Evolutionary conservation across 2,113 vertebrate species (phyloP).

Genomic region (Taxidea taxus): DNA sequence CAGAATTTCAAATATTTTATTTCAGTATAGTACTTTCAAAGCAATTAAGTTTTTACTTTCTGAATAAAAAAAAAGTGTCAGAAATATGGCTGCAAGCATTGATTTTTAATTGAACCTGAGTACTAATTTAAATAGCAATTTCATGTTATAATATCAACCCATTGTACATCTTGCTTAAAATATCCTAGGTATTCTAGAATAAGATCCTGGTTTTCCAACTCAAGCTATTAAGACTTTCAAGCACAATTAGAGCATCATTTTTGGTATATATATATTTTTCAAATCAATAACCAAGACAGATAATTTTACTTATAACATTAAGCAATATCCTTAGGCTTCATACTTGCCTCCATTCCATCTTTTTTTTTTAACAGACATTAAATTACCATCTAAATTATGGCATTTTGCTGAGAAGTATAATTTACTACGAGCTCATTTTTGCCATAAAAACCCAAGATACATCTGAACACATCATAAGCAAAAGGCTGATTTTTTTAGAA

Average conservation of each 20-base stretch:
- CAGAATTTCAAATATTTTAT: not conserved
- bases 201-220: not conserved
- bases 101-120: not conserved
- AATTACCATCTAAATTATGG: not conserved
- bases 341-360: not conserved
- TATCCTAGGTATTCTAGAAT: not conserved
- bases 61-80: not conserved
- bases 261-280: not conserved
- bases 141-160: not conserved
- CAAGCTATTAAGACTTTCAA: not conserved
- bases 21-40: not conserved
- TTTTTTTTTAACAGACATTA: not conserved
- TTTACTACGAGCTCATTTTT: not conserved
- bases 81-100: not conserved
- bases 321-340: not conserved
- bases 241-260: not conserved
- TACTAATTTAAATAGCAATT: not conserved
- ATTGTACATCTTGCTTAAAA: not conserved
- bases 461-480: not conserved
- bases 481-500: not conserved
- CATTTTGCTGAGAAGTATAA: not conserved
- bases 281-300: not conserved
- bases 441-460: not conserved
- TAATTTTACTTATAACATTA: not conserved
- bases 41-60: not conserved